These are phyloP conservation scores for Psix sp. DNA, from an alignment of 1,140 invertebrate genomes.

Conservation along the genomic window DNA sequence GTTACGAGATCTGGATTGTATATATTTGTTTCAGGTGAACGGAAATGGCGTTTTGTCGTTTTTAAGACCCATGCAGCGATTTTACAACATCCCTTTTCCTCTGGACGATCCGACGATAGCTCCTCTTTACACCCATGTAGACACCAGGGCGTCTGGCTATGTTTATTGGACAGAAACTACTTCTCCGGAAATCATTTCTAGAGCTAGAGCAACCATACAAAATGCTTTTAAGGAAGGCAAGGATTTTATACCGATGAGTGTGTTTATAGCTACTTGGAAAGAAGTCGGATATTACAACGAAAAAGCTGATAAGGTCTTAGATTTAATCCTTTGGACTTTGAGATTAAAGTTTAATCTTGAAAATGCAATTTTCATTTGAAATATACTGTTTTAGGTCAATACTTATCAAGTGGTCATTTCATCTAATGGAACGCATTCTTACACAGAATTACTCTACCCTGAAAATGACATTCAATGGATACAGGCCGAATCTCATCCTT, in stretches of 20 bases:
- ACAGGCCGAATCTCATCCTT: constrained; percentile 82
- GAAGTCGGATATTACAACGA: constrained; percentile 82
- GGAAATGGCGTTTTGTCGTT: constrained; percentile 95
- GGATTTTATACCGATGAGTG: constrained; percentile 81
- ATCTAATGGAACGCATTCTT: constrained; percentile 88
- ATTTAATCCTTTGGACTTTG: no score
- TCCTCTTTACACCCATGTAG: constrained; percentile 93
- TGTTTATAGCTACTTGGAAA: constrained; percentile 84
- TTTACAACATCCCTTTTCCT: constrained; percentile 92
- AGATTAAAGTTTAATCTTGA: not conserved
- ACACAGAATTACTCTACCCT: constrained; percentile 90
- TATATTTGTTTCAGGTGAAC: constrained; percentile 84
- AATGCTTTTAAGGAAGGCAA: constrained; percentile 82
- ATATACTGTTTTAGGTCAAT: constrained; percentile 78
- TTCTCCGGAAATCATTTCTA: constrained; percentile 80
- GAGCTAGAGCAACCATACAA: constrained; percentile 82
- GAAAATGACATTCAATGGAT: constrained; percentile 94
- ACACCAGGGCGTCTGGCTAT: constrained; percentile 84
- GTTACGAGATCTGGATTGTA: no score
- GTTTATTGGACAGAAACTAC: constrained; percentile 89
- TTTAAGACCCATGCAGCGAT: constrained; percentile 87
- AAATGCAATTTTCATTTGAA: no score
- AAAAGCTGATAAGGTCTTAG: constrained; percentile 78
- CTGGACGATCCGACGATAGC: constrained; percentile 93
- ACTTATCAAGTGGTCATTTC: constrained; percentile 91